Evolutionary conservation across 23 tunicate species (phyloP).

Genomic region (Trididemnum clinides): DNA sequence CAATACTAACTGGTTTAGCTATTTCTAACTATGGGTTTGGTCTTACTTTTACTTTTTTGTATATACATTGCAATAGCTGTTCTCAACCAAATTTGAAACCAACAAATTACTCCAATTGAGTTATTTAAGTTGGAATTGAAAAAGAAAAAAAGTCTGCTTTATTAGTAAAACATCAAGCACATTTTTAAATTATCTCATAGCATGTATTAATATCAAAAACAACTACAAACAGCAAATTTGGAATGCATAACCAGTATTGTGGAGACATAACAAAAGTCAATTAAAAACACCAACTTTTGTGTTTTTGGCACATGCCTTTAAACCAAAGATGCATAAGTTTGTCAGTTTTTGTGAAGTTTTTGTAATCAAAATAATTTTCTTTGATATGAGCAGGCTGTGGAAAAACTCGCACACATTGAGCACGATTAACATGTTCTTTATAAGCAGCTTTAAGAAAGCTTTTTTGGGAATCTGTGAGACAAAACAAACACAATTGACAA

Average conservation of each 20-base stretch:
- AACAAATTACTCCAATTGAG: too few relatives aligned
- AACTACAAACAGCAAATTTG: background rate
- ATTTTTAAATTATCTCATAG: background rate
- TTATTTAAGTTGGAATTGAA: too few relatives aligned
- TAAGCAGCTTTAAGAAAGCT: conserved; percentile 42
- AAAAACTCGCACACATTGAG: conserved; percentile 41
- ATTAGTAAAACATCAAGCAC: background rate
- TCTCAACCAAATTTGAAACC: too few relatives aligned
- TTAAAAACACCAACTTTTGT: conserved; percentile 54
- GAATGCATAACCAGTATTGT: too few relatives aligned
- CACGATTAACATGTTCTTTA: conserved; percentile 37
- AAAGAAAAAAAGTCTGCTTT: background rate
- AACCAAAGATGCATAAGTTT: conserved; percentile 57
- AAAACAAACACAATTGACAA: conserved; percentile 53
- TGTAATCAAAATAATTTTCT: background rate
- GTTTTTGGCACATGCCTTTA: conserved; percentile 47
- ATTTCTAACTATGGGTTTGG: too few relatives aligned
- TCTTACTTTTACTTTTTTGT: too few relatives aligned
- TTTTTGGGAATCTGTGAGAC: conserved; percentile 33
- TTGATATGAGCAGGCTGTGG: conserved; percentile 38
- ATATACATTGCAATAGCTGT: too few relatives aligned
- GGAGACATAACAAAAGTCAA: too few relatives aligned
- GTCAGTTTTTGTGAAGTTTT: conserved; percentile 31
- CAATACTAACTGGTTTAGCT: too few relatives aligned
- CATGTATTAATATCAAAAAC: background rate